phyloP scores from a whole-genome alignment of 2,888 invertebrate genomes.

The Macaria notata region DNA sequence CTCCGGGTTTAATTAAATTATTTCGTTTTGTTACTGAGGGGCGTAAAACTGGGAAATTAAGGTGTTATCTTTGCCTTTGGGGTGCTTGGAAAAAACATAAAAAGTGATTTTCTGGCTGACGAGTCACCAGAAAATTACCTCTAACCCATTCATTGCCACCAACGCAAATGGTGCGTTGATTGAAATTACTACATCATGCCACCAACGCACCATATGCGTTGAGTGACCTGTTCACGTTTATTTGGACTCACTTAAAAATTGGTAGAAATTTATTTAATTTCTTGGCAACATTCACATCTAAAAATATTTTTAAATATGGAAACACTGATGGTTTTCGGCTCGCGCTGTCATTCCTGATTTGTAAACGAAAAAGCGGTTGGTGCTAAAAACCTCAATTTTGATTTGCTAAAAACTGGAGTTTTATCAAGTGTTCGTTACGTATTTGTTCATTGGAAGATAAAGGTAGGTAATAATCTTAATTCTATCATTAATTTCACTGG shows the following conservation, averaged over 20 bases:
- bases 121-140: background rate
- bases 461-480: background rate
- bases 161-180: conserved; percentile 6
- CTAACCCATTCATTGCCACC: conserved; percentile 4
- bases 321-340: conserved; percentile 6
- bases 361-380: conserved; percentile 2
- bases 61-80: conserved; percentile 18
- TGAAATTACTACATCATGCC: conserved; percentile 4
- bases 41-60: conserved; percentile 15
- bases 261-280: conserved; percentile 2
- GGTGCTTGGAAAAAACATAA: conserved; percentile 12
- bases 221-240: background rate
- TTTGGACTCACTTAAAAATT: background rate
- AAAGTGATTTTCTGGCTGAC: conserved; percentile 12
- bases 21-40: conserved; percentile 23
- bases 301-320: conserved; percentile 4
- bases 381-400: background rate
- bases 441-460: background rate
- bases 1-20: conserved; percentile 36
- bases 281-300: conserved; percentile 1
- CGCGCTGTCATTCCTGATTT: conserved; percentile 1
- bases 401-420: background rate
- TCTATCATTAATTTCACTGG: background rate
- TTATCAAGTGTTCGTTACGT: background rate
- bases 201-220: conserved; percentile 15